These are phyloP conservation scores for Tetramorium bicarinatum DNA, from an alignment of 2,888 invertebrate genomes.

Conservation along the genomic window DNA sequence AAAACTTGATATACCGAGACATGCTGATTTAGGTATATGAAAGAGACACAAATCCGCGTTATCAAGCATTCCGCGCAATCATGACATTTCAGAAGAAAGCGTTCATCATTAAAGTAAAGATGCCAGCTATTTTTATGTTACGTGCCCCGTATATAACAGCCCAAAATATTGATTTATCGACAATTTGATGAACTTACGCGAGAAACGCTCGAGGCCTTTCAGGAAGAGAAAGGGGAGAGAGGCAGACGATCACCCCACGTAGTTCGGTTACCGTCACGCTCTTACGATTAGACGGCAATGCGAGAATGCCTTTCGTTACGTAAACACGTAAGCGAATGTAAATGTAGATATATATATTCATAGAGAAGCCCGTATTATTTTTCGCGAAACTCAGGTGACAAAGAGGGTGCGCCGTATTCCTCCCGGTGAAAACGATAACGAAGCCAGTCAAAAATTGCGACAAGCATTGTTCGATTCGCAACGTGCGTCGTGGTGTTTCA, in stretches of 20 bases:
- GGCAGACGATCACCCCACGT: slow-evolving; percentile 58
- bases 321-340: slow-evolving; percentile 55
- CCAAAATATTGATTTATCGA: slow-evolving; percentile 35
- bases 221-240: slow-evolving; percentile 39
- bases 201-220: slow-evolving; percentile 48
- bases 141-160: neutral
- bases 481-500: neutral
- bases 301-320: slow-evolving; percentile 75
- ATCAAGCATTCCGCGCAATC: neutral
- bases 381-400: slow-evolving; percentile 60
- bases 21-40: neutral
- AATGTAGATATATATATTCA: neutral
- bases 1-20: neutral
- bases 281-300: slow-evolving; percentile 76
- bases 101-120: neutral
- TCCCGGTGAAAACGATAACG: slow-evolving; percentile 55
- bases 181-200: slow-evolving; percentile 29
- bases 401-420: neutral
- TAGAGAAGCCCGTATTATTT: slow-evolving; percentile 63
- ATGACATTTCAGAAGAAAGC: neutral
- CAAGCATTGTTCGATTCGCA: neutral
- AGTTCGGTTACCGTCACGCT: slow-evolving; percentile 77
- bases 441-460: slow-evolving; percentile 62
- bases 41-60: neutral
- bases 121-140: neutral